phyloP scores from a whole-genome alignment of 2,888 invertebrate species.

The Zaprionus lineosus region DNA sequence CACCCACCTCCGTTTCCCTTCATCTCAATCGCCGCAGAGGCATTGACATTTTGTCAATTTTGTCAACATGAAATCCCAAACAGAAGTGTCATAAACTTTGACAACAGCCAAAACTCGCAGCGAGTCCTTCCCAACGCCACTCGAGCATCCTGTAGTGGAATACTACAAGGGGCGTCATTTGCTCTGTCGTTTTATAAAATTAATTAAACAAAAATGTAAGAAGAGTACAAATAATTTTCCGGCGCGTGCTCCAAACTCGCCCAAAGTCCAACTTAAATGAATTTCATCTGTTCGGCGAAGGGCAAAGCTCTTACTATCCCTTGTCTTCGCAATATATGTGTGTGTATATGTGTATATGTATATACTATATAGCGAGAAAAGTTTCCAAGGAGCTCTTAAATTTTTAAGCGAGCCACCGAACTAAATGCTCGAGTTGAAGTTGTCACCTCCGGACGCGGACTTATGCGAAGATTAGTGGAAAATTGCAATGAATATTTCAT shows the following conservation, averaged over 20 bases:
- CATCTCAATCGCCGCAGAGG: constrained; percentile 26
- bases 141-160: constrained; percentile 8
- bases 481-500: constrained; percentile 43
- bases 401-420: constrained; percentile 12
- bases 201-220: constrained; percentile 77
- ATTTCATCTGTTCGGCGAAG: constrained; percentile 34
- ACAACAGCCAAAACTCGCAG: constrained; percentile 48
- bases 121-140: constrained; percentile 4
- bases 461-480: constrained; percentile 42
- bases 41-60: constrained; percentile 74
- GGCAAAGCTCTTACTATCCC: neutral
- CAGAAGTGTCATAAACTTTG: constrained; percentile 75
- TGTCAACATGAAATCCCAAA: constrained; percentile 69
- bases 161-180: constrained; percentile 19
- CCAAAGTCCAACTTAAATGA: constrained; percentile 69
- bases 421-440: constrained; percentile 18
- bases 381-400: constrained; percentile 21
- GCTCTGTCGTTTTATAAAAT: constrained; percentile 67
- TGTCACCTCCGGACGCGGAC: constrained; percentile 28
- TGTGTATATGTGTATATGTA: neutral
- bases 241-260: constrained; percentile 51
- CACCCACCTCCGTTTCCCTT: neutral
- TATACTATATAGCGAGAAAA: constrained; percentile 11
- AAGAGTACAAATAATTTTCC: constrained; percentile 72
- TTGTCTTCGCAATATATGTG: neutral